Base-by-base conservation (phyloP, 2,113 vertebrate genomes). In the Perca schrenkii region DNA sequence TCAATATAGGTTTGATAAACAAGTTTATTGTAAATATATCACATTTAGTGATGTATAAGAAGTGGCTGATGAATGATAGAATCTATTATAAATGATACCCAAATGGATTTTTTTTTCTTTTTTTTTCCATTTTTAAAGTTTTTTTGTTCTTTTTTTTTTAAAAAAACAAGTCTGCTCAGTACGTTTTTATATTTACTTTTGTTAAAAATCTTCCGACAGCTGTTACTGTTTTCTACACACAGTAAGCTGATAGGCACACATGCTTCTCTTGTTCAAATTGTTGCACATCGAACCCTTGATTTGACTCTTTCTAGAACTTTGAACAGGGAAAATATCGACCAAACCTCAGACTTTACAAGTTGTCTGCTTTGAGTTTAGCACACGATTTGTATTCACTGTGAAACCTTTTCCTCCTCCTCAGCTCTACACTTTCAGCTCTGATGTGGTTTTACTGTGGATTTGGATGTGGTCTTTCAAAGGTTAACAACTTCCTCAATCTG, bases 401-500 rank as follows among this genome's bases (percentile, higher is more conserved):
- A 73, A 80, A 15, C 40, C 31, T 21, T 16, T 14, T 19, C 31
- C 77, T 86, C 66, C 40, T 52, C 16, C 16, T 77, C 28, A 3
- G 69, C 56, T 21, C 19, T 14, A 10, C 34, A 3, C 47, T 40
- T 1, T 7, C 2, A 3, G 47, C 76, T 89, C 84, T 75, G 61
- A 82, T 92, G 85, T 88, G 79, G 88, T 81, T 78, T 67, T 11
- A 0, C 6, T 74, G 83, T 40, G 66, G 67, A 14, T 67, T 56
- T 13, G 22, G 40, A 43, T 78, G 75, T 36, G 36, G 77, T 61
- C 16, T 49, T 75, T 64, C 25, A 22, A 57, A 71, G 14, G 53
- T 63, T 1, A 17, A 25, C 43, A 4, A 77, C 87, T 90, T 93
- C 91, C 84, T 85, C 83, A 80, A 16, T 80, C 50, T 47, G 57